Percentiles rank a stretch among this genome's conserved stretches.
These are phyloP conservation scores for Lagopus leucura DNA, from an alignment of 2,113 vertebrate genomes.

Conservation along the genomic window DNA sequence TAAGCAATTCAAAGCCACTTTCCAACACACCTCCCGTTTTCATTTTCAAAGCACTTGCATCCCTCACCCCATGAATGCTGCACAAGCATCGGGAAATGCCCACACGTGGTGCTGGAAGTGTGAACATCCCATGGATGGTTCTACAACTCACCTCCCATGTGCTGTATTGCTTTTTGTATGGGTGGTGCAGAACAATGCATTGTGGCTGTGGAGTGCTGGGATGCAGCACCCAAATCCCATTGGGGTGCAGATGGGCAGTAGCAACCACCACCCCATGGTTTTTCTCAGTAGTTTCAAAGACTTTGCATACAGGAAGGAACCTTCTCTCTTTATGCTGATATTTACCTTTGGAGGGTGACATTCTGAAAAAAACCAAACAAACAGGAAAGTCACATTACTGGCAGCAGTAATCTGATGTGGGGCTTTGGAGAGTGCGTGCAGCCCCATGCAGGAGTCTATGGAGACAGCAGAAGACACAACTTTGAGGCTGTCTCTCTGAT, in stretches of 20 bases:
- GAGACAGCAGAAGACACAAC: rapidly evolving
- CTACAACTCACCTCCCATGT: neutral
- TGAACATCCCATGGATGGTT: neutral
- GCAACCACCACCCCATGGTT: neutral
- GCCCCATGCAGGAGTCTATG: rapidly evolving
- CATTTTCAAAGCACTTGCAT: neutral
- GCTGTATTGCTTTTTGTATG: neutral
- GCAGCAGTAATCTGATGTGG: neutral
- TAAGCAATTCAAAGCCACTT: neutral
- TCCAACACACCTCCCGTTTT: neutral
- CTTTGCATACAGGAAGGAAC: rapidly evolving
- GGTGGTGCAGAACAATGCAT: neutral
- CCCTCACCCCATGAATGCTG: neutral
- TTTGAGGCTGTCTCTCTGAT: neutral
- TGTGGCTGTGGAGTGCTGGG: rapidly evolving
- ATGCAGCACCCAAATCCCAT: rapidly evolving
- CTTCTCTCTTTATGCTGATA: neutral
- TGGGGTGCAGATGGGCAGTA: neutral
- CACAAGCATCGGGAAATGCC: too few species aligned
- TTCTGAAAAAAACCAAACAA: neutral
- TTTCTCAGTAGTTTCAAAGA: neutral
- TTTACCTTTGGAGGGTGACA: neutral
- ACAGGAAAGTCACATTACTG: neutral
- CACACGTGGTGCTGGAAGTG: rapidly evolving
- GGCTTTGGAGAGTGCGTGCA: rapidly evolving